Evolutionary conservation across 2,888 invertebrate species (phyloP).

Genomic region (Lithosia quadra): DNA sequence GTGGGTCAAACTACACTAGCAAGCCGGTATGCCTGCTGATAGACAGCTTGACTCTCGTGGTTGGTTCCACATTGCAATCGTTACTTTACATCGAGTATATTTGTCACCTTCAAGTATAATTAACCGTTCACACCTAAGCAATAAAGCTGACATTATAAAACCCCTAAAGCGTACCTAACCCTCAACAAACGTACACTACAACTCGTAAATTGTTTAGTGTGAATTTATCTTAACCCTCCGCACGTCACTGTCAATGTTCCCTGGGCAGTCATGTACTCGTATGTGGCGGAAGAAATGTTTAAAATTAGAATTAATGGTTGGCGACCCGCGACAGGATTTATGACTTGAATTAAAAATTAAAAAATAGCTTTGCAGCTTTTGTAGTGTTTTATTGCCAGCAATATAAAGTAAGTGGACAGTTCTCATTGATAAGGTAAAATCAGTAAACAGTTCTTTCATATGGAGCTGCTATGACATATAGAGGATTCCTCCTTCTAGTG

Average conservation of each 20-base stretch:
- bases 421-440: too few species aligned
- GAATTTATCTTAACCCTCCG: conserved; percentile 24
- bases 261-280: conserved; percentile 22
- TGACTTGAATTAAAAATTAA: neutral
- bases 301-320: conserved; percentile 9
- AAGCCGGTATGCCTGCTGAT: too few species aligned
- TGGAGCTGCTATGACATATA: too few species aligned
- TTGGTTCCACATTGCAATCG: neutral
- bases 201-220: conserved; percentile 46
- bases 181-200: neutral
- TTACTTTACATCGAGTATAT: neutral
- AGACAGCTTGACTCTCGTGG: too few species aligned
- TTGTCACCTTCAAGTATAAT: conserved; percentile 1
- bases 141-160: conserved; percentile 9
- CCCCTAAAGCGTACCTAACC: neutral
- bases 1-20: too few species aligned
- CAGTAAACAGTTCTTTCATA: too few species aligned
- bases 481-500: too few species aligned
- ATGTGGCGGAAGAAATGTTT: neutral
- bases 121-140: neutral
- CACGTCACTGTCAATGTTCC: conserved; percentile 29
- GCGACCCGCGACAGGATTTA: neutral
- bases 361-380: neutral
- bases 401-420: too few species aligned
- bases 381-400: neutral